Conservation (phyloP, 2,888 invertebrate genomes). For the Tortrix viridana region DNA sequence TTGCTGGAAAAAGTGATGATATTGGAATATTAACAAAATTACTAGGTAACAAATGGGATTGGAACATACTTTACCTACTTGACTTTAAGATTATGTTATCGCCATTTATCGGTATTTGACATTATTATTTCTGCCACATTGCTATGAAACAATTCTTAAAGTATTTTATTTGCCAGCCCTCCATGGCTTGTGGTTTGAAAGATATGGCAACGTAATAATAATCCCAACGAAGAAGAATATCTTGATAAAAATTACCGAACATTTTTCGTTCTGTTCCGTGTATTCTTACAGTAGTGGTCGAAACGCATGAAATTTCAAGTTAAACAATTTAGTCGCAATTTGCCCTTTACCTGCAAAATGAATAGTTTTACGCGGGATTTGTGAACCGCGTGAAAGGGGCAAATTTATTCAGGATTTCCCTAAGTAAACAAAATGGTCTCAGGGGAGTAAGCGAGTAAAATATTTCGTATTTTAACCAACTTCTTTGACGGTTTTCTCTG, state of each 20-base stretch:
- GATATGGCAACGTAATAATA: slow-evolving; percentile 21
- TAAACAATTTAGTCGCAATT: slow-evolving; percentile 24
- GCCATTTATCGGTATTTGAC: too few relatives aligned
- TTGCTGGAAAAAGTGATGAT: too few relatives aligned
- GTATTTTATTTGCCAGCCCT: slow-evolving; percentile 42
- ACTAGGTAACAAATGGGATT: too few relatives aligned
- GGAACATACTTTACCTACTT: too few relatives aligned
- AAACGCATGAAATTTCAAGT: slow-evolving; percentile 2
- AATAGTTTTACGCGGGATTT: slow-evolving; percentile 31
- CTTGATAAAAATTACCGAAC: not conserved
- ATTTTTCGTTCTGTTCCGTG: not conserved
- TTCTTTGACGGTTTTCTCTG: slow-evolving; percentile 12
- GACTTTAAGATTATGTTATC: too few relatives aligned
- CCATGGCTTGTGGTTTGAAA: slow-evolving; percentile 30
- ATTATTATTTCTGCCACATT: not conserved
- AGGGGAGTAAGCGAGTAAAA: slow-evolving; percentile 20
- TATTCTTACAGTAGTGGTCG: not conserved
- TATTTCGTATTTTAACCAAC: slow-evolving; percentile 25
- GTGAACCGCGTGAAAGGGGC: slow-evolving; percentile 22
- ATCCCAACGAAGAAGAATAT: not conserved
- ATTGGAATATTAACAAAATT: too few relatives aligned
- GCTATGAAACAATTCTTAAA: slow-evolving; percentile 42
- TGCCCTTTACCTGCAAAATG: slow-evolving; percentile 25
- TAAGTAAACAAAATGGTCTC: slow-evolving; percentile 33
- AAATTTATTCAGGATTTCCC: slow-evolving; percentile 35